phyloP scores from a whole-genome alignment of 2,113 vertebrate species.

The Polypterus bichir region DNA sequence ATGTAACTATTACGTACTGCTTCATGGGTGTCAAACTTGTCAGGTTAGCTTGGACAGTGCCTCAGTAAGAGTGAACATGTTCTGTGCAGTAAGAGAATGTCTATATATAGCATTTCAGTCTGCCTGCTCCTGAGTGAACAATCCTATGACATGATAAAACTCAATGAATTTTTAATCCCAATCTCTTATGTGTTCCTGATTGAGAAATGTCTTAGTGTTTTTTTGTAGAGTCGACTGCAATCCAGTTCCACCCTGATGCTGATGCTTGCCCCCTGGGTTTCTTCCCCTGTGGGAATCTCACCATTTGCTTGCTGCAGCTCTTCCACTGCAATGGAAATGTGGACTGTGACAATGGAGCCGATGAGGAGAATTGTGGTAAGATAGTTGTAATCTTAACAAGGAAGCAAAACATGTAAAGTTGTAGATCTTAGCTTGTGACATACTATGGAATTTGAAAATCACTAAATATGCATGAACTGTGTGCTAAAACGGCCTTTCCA shows the following conservation, averaged over 20 bases:
- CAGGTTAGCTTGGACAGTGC: not conserved
- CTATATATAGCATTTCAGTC: not conserved
- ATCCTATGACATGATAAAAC: not conserved
- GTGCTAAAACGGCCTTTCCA: too few species aligned
- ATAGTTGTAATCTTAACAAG: not conserved
- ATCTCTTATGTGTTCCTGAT: not conserved
- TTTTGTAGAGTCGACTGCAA: constrained; percentile 7
- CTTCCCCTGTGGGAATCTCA: constrained; percentile 47
- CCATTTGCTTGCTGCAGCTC: constrained; percentile 43
- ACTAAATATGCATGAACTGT: too few species aligned
- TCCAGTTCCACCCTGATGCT: constrained; percentile 8
- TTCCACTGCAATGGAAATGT: constrained; percentile 42
- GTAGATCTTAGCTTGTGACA: too few species aligned
- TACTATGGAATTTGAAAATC: too few species aligned
- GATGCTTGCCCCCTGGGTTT: constrained; percentile 40
- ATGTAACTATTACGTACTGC: too few species aligned
- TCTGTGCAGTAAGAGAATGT: not conserved
- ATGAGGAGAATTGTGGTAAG: constrained; percentile 52
- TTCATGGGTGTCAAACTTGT: not conserved
- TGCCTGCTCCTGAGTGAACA: not conserved
- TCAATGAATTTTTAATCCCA: constrained; percentile 1
- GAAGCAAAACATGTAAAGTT: too few species aligned
- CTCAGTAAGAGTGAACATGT: not conserved
- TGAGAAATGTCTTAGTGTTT: constrained; percentile 10
- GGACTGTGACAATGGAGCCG: constrained; percentile 44